A percentile compares a stretch with the other conserved stretches of the same genome.
phyloP scores from a whole-genome alignment of 1,140 invertebrate genomes.

The Pseudomyrmex gracilis region DNA sequence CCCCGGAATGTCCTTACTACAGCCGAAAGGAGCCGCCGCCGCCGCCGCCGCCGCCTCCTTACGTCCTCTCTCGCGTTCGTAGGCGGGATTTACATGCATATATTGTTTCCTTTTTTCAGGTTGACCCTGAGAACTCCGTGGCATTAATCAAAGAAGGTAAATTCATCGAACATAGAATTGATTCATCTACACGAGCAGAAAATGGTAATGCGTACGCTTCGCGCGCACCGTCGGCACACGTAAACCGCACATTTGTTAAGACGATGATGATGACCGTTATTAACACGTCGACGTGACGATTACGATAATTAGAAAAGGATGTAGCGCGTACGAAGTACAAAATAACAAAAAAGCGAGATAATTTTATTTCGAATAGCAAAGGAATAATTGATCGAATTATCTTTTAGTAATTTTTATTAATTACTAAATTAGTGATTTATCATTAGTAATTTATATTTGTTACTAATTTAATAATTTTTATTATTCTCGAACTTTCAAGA shows the following conservation, averaged over 20 bases:
- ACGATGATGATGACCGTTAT: too few species aligned
- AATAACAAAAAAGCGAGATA: neutral
- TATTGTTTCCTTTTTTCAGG: conserved; percentile 82
- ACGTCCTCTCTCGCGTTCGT: neutral
- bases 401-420: neutral
- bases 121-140: conserved; percentile 84
- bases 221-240: neutral
- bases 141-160: conserved; percentile 86
- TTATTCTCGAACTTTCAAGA: conserved; percentile 9
- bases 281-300: conserved; percentile 4
- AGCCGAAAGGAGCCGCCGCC: conserved; percentile 34
- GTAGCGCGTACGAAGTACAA: neutral
- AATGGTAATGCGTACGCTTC: conserved; percentile 11
- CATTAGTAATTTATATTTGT: too few species aligned
- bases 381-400: neutral
- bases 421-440: too few species aligned
- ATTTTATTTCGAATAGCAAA: too few species aligned
- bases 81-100: conserved; percentile 40
- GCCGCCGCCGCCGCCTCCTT: neutral
- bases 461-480: too few species aligned
- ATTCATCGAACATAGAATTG: conserved; percentile 57
- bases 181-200: conserved; percentile 19
- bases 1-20: conserved; percentile 22
- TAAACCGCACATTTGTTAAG: conserved; percentile 40
- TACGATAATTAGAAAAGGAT: conserved; percentile 44